A percentile compares a stretch with the other conserved stretches of the same genome.
These are phyloP conservation scores for Drosophila rubida DNA, from an alignment of 2,888 invertebrate genomes.

Conservation along the genomic window DNA sequence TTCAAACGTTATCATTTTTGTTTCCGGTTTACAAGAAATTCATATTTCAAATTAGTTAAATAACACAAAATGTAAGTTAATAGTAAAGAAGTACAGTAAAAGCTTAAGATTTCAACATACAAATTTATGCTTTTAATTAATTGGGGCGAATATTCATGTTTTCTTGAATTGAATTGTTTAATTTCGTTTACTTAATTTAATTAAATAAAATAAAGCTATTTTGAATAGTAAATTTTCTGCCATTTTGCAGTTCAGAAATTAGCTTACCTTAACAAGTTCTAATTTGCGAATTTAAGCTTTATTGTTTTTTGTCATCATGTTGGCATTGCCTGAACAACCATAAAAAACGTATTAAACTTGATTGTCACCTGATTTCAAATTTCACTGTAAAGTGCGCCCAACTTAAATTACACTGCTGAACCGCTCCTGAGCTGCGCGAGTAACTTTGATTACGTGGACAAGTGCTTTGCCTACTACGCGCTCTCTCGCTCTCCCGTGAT, in stretches of 20 bases:
- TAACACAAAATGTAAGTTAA: slow-evolving; percentile 36
- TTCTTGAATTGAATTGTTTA: no score
- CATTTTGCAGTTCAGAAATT: no score
- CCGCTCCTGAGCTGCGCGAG: slow-evolving; percentile 46
- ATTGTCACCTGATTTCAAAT: neutral
- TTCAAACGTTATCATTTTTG: slow-evolving; percentile 53
- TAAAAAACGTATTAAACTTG: neutral
- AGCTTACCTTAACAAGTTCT: no score
- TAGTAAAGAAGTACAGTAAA: no score
- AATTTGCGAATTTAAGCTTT: no score
- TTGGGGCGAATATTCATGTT: no score
- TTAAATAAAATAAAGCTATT: neutral
- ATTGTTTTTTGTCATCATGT: neutral
- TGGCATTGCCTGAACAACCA: neutral
- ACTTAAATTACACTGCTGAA: neutral
- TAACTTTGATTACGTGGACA: slow-evolving; percentile 74
- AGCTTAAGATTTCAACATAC: no score
- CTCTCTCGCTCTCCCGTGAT: slow-evolving; percentile 3
- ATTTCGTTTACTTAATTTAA: no score
- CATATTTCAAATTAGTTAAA: neutral
- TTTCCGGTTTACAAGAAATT: slow-evolving; percentile 41
- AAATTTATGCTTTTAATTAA: no score
- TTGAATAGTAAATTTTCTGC: neutral
- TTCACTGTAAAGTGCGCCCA: neutral
- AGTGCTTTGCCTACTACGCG: slow-evolving; percentile 41